Percentiles rank a stretch among this genome's conserved stretches.
Evolutionary conservation across 2,113 vertebrate species (phyloP).

Genomic region (Pseudolaguvia tuberculata): DNA sequence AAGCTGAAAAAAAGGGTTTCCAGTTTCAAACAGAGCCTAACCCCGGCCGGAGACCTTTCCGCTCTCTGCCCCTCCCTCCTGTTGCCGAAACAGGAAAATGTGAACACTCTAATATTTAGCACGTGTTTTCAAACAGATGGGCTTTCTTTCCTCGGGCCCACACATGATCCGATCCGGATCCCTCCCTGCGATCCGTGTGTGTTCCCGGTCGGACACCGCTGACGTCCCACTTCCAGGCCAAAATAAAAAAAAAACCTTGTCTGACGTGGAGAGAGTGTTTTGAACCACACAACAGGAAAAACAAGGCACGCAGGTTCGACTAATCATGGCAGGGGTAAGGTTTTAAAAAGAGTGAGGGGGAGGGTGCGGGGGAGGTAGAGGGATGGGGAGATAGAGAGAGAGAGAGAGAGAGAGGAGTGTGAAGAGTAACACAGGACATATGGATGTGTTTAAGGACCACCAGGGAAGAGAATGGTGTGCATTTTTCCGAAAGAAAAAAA

Average conservation of each 20-base stretch:
- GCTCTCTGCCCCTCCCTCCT: constrained; percentile 49
- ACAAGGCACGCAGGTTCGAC: constrained; percentile 58
- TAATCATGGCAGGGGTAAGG: constrained; percentile 55
- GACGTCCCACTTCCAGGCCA: constrained; percentile 53
- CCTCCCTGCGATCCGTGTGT: constrained; percentile 60
- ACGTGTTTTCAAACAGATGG: constrained; percentile 81
- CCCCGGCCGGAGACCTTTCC: constrained; percentile 70
- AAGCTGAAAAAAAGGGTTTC: constrained; percentile 82
- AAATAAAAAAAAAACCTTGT: constrained; percentile 58
- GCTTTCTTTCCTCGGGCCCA: constrained; percentile 76
- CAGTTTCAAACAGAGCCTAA: constrained; percentile 81
- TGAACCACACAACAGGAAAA: constrained; percentile 61
- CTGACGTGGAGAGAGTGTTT: constrained; percentile 64
- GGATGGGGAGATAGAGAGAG: constrained; percentile 22
- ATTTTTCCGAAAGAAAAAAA: constrained; percentile 67
- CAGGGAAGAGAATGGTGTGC: constrained; percentile 76
- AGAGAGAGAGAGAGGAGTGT: constrained; percentile 57
- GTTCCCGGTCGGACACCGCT: constrained; percentile 56
- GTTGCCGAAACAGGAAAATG: constrained; percentile 78
- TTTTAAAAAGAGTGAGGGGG: constrained; percentile 51
- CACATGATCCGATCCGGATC: constrained; percentile 65
- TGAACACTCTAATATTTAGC: constrained; percentile 84
- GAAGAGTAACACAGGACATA: constrained; percentile 71
- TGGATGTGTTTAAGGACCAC: constrained; percentile 82
- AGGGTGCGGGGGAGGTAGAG: constrained; percentile 36